phyloP scores from a whole-genome alignment of 2,888 invertebrate species.

The Cacoxenus indagator region DNA sequence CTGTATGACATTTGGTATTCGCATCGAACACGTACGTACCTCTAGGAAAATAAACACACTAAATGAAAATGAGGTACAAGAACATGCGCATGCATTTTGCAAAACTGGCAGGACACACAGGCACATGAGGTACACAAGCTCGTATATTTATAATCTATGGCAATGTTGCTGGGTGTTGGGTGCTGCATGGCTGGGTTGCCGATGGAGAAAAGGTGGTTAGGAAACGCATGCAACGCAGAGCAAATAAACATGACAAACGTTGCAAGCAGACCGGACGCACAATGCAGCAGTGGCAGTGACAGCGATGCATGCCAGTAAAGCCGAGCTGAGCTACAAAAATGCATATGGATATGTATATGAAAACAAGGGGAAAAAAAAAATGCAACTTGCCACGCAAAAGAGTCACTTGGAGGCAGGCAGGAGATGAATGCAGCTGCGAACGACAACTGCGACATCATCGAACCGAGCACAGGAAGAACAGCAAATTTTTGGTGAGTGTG shows the following conservation, averaged over 20 bases:
- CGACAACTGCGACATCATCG: neutral
- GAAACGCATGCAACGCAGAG: conserved; percentile 35
- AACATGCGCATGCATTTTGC: conserved; percentile 67
- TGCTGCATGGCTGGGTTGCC: too few relatives aligned
- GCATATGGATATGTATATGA: neutral
- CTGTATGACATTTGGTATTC: neutral
- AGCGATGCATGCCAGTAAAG: neutral
- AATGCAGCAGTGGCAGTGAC: neutral
- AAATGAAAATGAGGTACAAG: conserved; percentile 25
- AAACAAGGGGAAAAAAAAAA: too few relatives aligned
- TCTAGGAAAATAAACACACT: neutral
- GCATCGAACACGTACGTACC: neutral
- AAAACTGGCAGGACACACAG: conserved; percentile 30
- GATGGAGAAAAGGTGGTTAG: conserved; percentile 25
- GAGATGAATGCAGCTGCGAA: neutral
- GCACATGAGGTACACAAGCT: conserved; percentile 17
- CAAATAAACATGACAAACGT: conserved; percentile 45
- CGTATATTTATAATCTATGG: neutral
- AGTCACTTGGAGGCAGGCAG: neutral
- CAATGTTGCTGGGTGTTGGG: neutral
- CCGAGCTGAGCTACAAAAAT: neutral
- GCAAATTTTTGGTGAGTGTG: neutral
- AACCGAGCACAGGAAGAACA: neutral
- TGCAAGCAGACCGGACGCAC: neutral
- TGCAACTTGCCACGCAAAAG: neutral